Percentiles rank a stretch among this genome's conserved stretches.
These are phyloP conservation scores for Drosophila equinoxialis DNA, from an alignment of 1,140 invertebrate genomes.

Conservation along the genomic window DNA sequence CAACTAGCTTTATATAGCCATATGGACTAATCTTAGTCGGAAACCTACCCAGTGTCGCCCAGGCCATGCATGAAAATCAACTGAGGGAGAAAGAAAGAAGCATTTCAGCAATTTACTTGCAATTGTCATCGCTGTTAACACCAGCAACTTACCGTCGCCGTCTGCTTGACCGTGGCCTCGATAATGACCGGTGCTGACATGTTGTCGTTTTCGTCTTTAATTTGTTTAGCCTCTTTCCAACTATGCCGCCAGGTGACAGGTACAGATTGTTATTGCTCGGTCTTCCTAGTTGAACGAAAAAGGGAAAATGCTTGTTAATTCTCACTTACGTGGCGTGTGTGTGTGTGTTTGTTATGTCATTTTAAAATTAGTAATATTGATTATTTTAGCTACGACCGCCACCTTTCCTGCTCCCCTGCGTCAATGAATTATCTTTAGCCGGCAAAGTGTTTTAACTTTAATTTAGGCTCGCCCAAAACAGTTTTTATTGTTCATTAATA, in stretches of 20 bases:
- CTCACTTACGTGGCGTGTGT: conserved; percentile 18
- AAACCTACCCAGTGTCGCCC: conserved; percentile 87
- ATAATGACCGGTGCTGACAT: conserved; percentile 89
- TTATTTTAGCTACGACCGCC: conserved; percentile 49
- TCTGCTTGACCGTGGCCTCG: conserved; percentile 90
- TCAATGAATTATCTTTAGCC: too few relatives aligned
- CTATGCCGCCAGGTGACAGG: conserved; percentile 27
- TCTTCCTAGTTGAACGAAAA: not conserved
- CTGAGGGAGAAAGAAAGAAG: conserved; percentile 83
- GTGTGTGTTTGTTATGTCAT: conserved; percentile 65
- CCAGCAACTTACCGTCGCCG: conserved; percentile 87
- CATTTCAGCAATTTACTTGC: not conserved
- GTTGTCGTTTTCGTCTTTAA: conserved; percentile 12
- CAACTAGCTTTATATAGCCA: conserved; percentile 4
- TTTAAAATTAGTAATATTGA: conserved; percentile 74
- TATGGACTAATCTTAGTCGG: not conserved
- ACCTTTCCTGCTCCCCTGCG: conserved; percentile 47
- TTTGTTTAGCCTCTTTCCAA: conserved; percentile 52
- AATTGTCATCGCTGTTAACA: not conserved
- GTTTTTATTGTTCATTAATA: not conserved
- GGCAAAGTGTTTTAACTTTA: not conserved
- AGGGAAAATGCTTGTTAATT: conserved; percentile 9
- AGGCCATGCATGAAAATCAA: conserved; percentile 88
- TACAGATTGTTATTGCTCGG: conserved; percentile 33
- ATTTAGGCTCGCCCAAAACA: not conserved